These are phyloP conservation scores for Tachypleus tridentatus DNA, from an alignment of 1,140 invertebrate species.

Conservation along the genomic window DNA sequence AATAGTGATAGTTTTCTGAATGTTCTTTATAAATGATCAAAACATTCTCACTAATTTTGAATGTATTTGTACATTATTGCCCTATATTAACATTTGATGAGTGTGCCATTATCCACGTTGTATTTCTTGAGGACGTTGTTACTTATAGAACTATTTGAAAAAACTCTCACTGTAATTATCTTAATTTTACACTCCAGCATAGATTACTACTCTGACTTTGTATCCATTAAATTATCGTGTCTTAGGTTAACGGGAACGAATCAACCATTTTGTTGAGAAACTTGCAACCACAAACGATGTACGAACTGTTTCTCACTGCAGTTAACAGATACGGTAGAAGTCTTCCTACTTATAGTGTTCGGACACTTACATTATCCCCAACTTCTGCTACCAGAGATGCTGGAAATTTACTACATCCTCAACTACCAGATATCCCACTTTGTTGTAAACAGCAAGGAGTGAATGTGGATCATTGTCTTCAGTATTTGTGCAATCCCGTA, in stretches of 20 bases:
- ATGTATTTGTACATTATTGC: no score
- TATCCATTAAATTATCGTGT: neutral
- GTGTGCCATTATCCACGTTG: no score
- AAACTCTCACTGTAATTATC: no score
- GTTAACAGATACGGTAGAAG: conserved; percentile 58
- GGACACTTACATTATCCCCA: conserved; percentile 51
- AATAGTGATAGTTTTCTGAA: no score
- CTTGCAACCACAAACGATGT: conserved; percentile 60
- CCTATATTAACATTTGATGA: no score
- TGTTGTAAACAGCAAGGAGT: conserved; percentile 60
- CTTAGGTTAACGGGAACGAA: conserved; percentile 29
- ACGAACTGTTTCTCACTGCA: conserved; percentile 57
- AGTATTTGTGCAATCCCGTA: conserved; percentile 62
- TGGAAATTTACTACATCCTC: conserved; percentile 38
- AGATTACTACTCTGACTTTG: no score
- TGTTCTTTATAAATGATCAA: no score
- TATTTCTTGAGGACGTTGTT: no score
- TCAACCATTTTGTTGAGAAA: conserved; percentile 44
- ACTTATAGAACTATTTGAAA: no score
- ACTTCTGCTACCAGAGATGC: conserved; percentile 35
- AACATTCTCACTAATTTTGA: no score
- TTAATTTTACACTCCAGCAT: no score
- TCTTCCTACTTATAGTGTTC: conserved; percentile 54
- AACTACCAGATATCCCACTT: conserved; percentile 53
- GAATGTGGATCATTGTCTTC: conserved; percentile 54